Conservation (phyloP, 2,888 invertebrate species). For the Pheosia tremula region DNA sequence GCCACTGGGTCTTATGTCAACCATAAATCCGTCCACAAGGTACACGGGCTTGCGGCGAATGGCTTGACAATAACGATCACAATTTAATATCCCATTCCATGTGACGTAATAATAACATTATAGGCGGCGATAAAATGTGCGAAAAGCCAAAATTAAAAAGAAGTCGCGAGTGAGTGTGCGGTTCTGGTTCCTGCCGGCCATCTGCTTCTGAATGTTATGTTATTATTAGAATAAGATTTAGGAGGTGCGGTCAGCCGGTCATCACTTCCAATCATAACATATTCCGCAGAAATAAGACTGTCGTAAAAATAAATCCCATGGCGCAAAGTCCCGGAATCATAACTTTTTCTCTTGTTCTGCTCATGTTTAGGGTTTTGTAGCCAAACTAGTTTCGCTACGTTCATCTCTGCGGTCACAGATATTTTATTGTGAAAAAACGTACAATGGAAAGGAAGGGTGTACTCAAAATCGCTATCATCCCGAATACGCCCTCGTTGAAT, state of each 20-base stretch:
- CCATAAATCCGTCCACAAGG: background rate
- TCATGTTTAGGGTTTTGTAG: no score
- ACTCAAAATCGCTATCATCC: no score
- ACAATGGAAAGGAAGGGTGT: no score
- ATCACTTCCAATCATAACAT: slow-evolving; percentile 17
- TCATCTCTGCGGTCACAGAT: no score
- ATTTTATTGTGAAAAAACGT: no score
- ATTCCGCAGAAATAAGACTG: slow-evolving; percentile 14
- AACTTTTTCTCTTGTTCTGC: slow-evolving; percentile 16
- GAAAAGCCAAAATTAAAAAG: slow-evolving; percentile 26
- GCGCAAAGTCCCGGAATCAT: slow-evolving; percentile 8
- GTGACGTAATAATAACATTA: slow-evolving; percentile 33
- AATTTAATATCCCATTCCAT: slow-evolving; percentile 29
- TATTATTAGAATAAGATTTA: slow-evolving; percentile 41
- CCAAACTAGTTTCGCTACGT: no score
- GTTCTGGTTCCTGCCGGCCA: slow-evolving; percentile 30
- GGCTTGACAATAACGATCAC: slow-evolving; percentile 3
- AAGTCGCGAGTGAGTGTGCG: slow-evolving; percentile 29
- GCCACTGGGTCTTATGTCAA: slow-evolving; percentile 8
- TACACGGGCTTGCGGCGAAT: background rate
- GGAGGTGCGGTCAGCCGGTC: slow-evolving; percentile 10
- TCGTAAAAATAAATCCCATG: slow-evolving; percentile 19
- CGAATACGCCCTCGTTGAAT: no score
- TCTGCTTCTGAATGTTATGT: slow-evolving; percentile 15
- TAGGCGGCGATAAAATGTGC: slow-evolving; percentile 34